Conservation (phyloP, 2,113 vertebrate species). For the Otis tarda region DNA sequence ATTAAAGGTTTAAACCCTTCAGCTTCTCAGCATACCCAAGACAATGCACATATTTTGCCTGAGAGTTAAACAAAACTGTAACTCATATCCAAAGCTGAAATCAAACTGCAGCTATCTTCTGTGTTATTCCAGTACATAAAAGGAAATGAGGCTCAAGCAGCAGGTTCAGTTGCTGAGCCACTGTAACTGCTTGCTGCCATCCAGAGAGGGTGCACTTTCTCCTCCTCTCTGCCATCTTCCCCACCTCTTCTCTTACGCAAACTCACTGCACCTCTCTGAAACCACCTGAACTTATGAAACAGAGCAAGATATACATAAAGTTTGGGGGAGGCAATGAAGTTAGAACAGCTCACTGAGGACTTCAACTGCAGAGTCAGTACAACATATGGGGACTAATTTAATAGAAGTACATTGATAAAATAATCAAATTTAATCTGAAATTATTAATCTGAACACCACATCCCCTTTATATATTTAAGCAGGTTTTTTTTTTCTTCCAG, state of each 20-base stretch:
- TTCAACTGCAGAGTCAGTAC: neutral
- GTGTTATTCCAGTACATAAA: neutral
- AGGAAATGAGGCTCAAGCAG: neutral
- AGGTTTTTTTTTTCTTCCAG: neutral
- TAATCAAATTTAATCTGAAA: neutral
- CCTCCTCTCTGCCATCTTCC: neutral
- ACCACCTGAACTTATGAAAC: neutral
- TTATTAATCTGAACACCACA: neutral
- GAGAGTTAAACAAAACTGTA: neutral
- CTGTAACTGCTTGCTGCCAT: neutral
- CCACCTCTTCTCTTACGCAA: neutral
- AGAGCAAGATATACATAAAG: neutral
- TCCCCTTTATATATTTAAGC: neutral
- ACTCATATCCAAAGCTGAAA: neutral
- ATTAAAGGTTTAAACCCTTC: neutral
- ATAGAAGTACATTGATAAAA: neutral
- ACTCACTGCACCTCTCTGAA: neutral
- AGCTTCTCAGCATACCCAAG: neutral
- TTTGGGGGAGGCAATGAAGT: neutral
- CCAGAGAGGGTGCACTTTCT: neutral
- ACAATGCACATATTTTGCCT: neutral
- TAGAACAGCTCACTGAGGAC: neutral
- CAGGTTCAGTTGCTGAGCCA: neutral
- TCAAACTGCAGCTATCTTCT: neutral
- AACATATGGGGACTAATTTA: neutral